Evolutionary conservation across 2,113 vertebrate species (phyloP), one percentile per base, ranked within the genome.

Genomic region (Ophthalmolycus amberensis): DNA sequence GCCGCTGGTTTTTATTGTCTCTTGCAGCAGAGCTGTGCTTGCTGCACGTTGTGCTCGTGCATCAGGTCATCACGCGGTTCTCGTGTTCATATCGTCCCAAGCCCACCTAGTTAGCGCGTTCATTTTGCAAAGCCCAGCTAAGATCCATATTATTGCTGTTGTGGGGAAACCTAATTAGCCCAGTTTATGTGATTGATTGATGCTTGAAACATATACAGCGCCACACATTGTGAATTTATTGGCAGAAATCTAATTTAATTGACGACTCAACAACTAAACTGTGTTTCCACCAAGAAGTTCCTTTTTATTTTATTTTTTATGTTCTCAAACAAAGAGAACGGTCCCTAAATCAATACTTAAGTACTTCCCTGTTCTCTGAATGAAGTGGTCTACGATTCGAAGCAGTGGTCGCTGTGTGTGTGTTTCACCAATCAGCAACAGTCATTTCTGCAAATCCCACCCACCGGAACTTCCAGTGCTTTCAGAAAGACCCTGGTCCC

Each of bases 1-100:
- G 83, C 89, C 37, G 52, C 78, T 70, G 82, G 48, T 89, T 89
- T 27, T 90, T 87, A 88, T 82, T 87, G 81, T 89, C 82, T 92
- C 83, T 77, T 79, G 74, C 60, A 73, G 59, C 69, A 66, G 67
- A 42, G 67, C 82, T 25, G 25, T 62, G 69, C 64, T 48, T 65
- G 73, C 75, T 79, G 46, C 73, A 66, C 73, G 85, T 75, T 78
- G 77, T 80, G 71, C 67, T 56, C 76, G 77, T 80, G 68, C 67
- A 59, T 77, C 16, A 14, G 64, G 42, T 79, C 78, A 69, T 88
- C 68, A 64, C 71, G 32, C 59, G 46, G 67, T 42, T 59, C 63
- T 82, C 58, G 6, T 83, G 58, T 83, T 84, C 73, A 37, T 63
- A 38, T 66, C 37, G 37, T 64, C 48, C 79, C 11, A 10, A 62